Conservation (phyloP, 2,888 invertebrate genomes). For the Drosophila histrio region DNA sequence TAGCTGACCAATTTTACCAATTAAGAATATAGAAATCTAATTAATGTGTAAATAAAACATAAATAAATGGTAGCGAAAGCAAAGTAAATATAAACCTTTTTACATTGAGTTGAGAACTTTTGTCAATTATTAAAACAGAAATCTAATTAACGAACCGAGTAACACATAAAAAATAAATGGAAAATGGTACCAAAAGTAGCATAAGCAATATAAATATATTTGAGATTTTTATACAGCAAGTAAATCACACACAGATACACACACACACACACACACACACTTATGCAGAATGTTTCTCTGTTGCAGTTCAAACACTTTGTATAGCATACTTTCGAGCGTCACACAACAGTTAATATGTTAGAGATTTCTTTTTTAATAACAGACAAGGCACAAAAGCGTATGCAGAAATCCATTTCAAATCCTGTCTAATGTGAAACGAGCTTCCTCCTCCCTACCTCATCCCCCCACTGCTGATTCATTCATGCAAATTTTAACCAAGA, state of each 20-base stretch:
- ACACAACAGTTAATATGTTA: slow-evolving; percentile 35
- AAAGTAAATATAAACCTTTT: background rate
- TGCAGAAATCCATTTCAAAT: slow-evolving; percentile 71
- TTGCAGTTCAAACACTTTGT: slow-evolving; percentile 10
- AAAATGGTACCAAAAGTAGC: no score
- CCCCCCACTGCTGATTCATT: slow-evolving; percentile 24
- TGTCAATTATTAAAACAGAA: no score
- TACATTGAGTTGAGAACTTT: background rate
- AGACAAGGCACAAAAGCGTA: slow-evolving; percentile 60
- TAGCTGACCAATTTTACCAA: no score
- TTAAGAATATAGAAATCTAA: no score
- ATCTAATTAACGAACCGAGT: no score
- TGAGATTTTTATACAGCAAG: no score
- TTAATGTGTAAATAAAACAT: no score
- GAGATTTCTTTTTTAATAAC: slow-evolving; percentile 64
- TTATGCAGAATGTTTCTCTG: background rate
- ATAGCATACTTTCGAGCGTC: slow-evolving; percentile 19
- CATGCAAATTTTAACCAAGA: slow-evolving; percentile 50
- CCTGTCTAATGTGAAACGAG: slow-evolving; percentile 63
- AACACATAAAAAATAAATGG: no score
- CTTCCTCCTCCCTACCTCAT: slow-evolving; percentile 14
- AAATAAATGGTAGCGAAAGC: background rate
- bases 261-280: background rate
- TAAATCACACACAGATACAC: background rate
- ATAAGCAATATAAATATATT: no score